A percentile compares a stretch with the other conserved stretches of the same genome.
Evolutionary conservation across 2,113 vertebrate species (phyloP).

Genomic region (Hydropotes inermis): DNA sequence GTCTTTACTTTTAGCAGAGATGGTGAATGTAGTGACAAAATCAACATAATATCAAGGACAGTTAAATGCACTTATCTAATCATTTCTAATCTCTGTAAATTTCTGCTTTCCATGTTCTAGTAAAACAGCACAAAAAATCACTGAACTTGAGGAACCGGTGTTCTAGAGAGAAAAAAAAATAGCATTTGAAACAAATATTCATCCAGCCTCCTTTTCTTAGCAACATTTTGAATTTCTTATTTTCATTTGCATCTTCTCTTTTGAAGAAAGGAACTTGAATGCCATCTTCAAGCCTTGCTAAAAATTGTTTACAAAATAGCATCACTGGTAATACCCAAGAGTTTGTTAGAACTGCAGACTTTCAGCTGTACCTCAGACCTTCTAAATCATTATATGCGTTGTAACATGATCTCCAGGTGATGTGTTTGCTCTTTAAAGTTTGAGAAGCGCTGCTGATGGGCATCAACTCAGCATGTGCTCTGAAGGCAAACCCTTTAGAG

Average conservation of each 20-base stretch:
- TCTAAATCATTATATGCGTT: not conserved
- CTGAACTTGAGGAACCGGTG: not conserved
- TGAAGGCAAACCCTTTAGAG: not conserved
- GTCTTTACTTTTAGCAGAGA: not conserved
- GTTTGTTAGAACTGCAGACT: not conserved
- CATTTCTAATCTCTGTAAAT: not conserved
- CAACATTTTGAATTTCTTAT: not conserved
- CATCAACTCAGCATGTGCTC: not conserved
- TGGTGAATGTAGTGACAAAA: not conserved
- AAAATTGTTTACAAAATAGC: not conserved
- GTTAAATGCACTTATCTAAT: not conserved
- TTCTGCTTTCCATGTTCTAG: not conserved
- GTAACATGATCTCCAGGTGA: not conserved
- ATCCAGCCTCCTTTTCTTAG: not conserved
- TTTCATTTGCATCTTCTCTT: not conserved
- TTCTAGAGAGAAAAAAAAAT: not conserved
- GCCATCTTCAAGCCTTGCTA: not conserved
- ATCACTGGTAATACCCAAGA: not conserved
- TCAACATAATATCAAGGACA: not conserved
- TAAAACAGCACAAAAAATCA: not conserved
- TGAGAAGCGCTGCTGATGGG: not conserved
- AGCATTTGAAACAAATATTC: not conserved
- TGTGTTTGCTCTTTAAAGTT: not conserved
- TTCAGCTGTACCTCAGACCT: not conserved
- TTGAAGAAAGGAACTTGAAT: not conserved